Percentiles rank a stretch among this genome's conserved stretches.
These are phyloP conservation scores for Hydrolagus colliei DNA, from an alignment of 2,797 vertebrate genomes.

Conservation along the genomic window DNA sequence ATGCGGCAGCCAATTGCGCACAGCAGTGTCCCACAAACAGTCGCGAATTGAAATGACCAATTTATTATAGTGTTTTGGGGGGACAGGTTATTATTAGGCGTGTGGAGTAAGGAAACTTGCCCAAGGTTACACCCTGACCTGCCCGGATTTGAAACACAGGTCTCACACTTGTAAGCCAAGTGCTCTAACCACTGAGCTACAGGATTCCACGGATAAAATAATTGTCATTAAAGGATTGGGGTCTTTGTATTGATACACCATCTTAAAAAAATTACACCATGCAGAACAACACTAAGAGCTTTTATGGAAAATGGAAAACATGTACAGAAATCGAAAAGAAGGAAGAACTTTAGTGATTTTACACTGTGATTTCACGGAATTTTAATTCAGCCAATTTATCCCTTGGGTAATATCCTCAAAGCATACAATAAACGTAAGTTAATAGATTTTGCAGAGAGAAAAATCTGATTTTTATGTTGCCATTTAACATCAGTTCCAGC, in stretches of 20 bases:
- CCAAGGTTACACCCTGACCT: too few species aligned
- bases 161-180: too few species aligned
- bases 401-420: constrained; percentile 7
- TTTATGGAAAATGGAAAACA: constrained; percentile 10
- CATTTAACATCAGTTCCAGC: background rate
- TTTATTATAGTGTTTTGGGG: too few species aligned
- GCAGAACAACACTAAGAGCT: background rate
- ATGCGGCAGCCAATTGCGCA: too few species aligned
- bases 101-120: too few species aligned
- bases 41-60: too few species aligned
- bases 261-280: background rate
- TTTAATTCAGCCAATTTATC: background rate
- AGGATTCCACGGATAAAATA: background rate
- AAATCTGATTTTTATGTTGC: background rate
- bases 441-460: constrained; percentile 24
- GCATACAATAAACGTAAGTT: background rate
- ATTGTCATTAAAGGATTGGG: background rate
- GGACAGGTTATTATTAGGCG: too few species aligned
- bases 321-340: constrained; percentile 8
- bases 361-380: constrained; percentile 9
- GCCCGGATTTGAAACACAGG: too few species aligned
- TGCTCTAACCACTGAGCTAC: too few species aligned
- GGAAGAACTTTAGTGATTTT: background rate
- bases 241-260: background rate
- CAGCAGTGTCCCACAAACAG: too few species aligned